Conservation (phyloP, 2,113 vertebrate genomes). For the Sylvietta virens region DNA sequence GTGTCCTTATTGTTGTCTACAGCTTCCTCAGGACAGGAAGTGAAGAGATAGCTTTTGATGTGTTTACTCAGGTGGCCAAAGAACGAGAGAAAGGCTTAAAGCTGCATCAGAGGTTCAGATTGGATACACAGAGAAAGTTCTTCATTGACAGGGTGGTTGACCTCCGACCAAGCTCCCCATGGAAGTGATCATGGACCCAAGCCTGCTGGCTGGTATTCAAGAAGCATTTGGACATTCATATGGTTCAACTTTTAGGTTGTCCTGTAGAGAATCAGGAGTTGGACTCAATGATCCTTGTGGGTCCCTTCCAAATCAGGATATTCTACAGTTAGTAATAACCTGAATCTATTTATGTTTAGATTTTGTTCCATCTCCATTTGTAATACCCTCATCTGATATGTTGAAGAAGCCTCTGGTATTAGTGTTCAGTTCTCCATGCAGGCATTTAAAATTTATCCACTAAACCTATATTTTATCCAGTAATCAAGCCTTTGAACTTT, state of each 20-base stretch:
- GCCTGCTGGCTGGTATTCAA: not conserved
- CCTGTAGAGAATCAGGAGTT: not conserved
- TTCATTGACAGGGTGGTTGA: not conserved
- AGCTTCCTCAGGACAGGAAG: not conserved
- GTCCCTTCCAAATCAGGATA: not conserved
- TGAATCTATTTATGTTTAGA: not conserved
- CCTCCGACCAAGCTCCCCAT: not conserved
- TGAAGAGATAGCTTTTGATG: not conserved
- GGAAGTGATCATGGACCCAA: not conserved
- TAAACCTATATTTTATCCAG: not conserved
- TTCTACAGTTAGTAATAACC: not conserved
- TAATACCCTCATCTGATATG: not conserved
- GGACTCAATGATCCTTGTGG: not conserved
- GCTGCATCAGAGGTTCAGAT: not conserved
- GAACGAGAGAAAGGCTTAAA: fast-evolving
- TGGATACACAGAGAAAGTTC: not conserved
- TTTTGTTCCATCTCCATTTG: not conserved
- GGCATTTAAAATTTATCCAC: not conserved
- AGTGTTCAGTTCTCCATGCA: not conserved
- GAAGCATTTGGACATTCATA: not conserved
- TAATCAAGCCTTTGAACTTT: not conserved
- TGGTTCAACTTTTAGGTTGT: not conserved
- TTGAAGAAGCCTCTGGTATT: not conserved
- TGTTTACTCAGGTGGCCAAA: not conserved
- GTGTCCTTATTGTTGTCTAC: not conserved